Conservation (phyloP, 2,797 vertebrate species). For the Nannoperca obscura region DNA sequence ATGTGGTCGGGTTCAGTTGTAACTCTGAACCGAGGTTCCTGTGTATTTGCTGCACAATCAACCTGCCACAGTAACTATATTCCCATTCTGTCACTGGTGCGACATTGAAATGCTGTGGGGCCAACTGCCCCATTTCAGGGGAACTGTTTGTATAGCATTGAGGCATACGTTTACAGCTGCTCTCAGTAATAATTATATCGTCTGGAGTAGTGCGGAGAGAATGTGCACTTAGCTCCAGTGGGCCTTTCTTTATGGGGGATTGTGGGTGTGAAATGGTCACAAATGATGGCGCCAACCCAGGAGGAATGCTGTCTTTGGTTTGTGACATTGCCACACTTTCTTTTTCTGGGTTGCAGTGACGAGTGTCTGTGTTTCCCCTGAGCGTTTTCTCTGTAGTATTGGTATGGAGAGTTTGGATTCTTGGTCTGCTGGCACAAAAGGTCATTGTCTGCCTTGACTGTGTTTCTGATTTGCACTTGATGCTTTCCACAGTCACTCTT, state of each 20-base stretch:
- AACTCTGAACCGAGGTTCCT: constrained; percentile 10
- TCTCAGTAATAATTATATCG: constrained; percentile 57
- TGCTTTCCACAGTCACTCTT: neutral
- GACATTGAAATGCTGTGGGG: constrained; percentile 39
- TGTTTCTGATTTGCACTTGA: constrained; percentile 20
- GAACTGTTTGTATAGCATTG: constrained; percentile 35
- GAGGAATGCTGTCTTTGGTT: constrained; percentile 19
- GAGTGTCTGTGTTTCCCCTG: neutral
- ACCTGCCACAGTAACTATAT: constrained; percentile 34
- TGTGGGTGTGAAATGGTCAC: constrained; percentile 45
- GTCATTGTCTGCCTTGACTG: neutral
- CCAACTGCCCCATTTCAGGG: constrained; percentile 31
- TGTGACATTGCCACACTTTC: constrained; percentile 20
- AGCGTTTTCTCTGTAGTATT: constrained; percentile 1
- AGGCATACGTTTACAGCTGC: constrained; percentile 52
- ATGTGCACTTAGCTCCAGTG: constrained; percentile 23
- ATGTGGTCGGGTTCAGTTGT: constrained; percentile 24
- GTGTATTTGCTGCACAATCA: constrained; percentile 37
- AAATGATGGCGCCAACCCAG: constrained; percentile 21
- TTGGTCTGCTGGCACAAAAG: constrained; percentile 19
- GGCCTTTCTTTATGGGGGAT: constrained; percentile 17
- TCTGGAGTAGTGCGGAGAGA: constrained; percentile 23
- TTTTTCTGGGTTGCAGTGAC: constrained; percentile 14
- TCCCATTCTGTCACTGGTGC: constrained; percentile 32
- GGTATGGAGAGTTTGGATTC: constrained; percentile 14